Evolutionary conservation across 2,797 vertebrate species (phyloP), one percentile per base, ranked within the genome.

Genomic region (Morus bassanus): DNA sequence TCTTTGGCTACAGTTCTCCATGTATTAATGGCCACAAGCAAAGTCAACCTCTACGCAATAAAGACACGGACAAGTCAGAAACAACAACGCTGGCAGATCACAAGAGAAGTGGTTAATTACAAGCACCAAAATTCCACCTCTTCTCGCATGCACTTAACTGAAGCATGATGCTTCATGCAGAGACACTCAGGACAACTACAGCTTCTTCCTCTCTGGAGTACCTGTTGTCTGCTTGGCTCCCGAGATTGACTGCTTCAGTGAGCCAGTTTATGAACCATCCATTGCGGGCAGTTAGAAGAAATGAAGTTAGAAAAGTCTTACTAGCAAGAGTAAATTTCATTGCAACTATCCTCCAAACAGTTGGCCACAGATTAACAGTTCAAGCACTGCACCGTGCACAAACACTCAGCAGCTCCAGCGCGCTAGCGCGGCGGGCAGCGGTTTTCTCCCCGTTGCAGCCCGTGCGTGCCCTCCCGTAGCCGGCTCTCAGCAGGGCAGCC

Each of bases 201-300:
- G 11, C 1, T 11, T 30, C 10, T 17, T 30, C 45, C 48, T 28
- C 19, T 23, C 23, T 4, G 7, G 11, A 54, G 3, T 1, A 45
- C 3, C 39, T 9, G 2, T 7, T 1, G 0, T 0, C 6, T 0
- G 39, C 51, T 70, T 1, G 35, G 14, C 56, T n/a, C 33, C 4
- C 19, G 16, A 39, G 18, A 5, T 24, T 1, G 45, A 35, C 45
- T 9, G 1, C 53, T n/a, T 31, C 35, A 33, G 3, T 31, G 31
- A 56, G 54, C 31, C 54, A 33, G 30, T 33, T 56, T 31, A 54
- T 8, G 54, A 56, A 56, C 51, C 28, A 7, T 4, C 54, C 33
- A 21, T 56, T 33, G 54, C 31, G 12, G 31, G 54, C 54, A 21
- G 31, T 33, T 33, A 33, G 31, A 56, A 33, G 30, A 56, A 19